Percentiles rank a stretch among this genome's conserved stretches.
Conservation (phyloP, 2,113 vertebrate genomes). For the Uropsilus gracilis region DNA sequence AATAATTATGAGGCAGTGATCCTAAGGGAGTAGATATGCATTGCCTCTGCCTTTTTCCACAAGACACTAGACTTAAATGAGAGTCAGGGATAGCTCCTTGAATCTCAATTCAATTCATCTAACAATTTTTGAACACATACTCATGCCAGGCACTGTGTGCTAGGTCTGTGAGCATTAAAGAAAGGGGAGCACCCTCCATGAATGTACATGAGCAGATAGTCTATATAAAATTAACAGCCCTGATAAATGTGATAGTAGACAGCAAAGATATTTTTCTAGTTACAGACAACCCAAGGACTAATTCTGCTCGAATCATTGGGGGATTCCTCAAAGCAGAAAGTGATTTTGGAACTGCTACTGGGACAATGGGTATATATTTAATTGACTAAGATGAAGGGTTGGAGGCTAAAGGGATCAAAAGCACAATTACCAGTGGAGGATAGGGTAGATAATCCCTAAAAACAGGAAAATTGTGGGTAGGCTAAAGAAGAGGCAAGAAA, state of each 20-base stretch:
- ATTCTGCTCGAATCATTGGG: neutral
- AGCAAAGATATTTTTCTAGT: neutral
- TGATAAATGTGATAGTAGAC: neutral
- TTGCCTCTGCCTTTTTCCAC: constrained; percentile 57
- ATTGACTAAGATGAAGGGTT: neutral
- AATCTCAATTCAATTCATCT: constrained; percentile 65
- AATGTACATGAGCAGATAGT: neutral
- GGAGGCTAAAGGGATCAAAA: neutral
- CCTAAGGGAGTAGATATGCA: constrained; percentile 65
- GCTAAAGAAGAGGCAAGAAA: neutral
- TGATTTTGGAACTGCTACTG: neutral
- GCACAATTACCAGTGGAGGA: neutral
- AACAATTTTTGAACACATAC: neutral
- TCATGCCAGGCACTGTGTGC: neutral
- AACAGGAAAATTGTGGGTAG: neutral
- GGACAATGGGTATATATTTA: neutral
- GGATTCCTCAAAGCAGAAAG: neutral
- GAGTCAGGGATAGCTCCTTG: constrained; percentile 7
- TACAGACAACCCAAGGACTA: neutral
- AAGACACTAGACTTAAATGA: constrained; percentile 55
- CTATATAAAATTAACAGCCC: neutral
- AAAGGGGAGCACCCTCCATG: neutral
- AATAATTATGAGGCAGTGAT: constrained; percentile 76
- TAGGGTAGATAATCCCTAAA: neutral
- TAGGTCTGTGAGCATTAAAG: neutral